Evolutionary conservation across 2,797 vertebrate genomes (phyloP), one percentile per base, ranked within the genome.

Genomic region (Syndactyla subalaris): DNA sequence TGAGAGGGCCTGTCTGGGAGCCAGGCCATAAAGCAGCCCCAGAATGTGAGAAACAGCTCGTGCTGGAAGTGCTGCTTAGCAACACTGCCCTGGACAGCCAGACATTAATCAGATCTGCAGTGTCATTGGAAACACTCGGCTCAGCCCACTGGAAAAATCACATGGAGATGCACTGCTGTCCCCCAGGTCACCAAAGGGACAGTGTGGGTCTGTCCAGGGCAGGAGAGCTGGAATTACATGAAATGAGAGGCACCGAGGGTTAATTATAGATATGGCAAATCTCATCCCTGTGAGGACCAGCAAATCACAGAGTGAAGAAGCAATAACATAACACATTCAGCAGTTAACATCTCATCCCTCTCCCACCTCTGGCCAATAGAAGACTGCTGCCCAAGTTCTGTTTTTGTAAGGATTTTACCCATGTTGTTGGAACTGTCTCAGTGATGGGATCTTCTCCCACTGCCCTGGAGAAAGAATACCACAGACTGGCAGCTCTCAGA

Each of bases 11-110:
- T 14, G 68, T 30, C 7, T 49, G 88, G 57, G 79, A 94, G 95
- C 73, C 92, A 84, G 95, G 85, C 78, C 92, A 45, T 4, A 8
- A 38, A 66, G 81, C 92, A 92, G 81, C 20, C 94, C 79, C 0
- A 11, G 71, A 63, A 81, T 73, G 91, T 14, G 91, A 86, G 91
- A 59, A 74, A 1, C 93, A 75, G 88, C 82, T 91, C 63, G 0
- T 78, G 92, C 3, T 92, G 85, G 13, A 30, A 61, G 76, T 2
- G 96, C 96, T 96, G 97, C 97, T 95, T 96, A 96, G 97, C 97
- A 97, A 97, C 97, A 71, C 88, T 95, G 96, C 91, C 92, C 94
- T 96, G 85, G 59, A 15, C 59, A 70, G 95, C 91, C 83, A 87
- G 59, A 57, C 70, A 91, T 71, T 82, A 81, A 92, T 57, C 91